Percentiles rank a stretch among this genome's conserved stretches.
Evolutionary conservation across 2,888 invertebrate species (phyloP).

Genomic region (Plagodis pulveraria): DNA sequence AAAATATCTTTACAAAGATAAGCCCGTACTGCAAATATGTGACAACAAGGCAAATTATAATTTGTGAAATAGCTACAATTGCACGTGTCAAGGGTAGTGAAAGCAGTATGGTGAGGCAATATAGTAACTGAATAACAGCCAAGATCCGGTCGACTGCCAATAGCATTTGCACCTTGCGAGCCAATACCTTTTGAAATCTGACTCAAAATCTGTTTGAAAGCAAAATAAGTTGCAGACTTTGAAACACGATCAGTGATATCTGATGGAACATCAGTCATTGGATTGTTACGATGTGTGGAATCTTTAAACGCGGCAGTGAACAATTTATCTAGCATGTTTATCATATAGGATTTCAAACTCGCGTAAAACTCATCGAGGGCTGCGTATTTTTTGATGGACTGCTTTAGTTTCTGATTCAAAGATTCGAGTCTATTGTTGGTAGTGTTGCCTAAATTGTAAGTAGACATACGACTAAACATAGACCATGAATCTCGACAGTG

Average conservation of each 20-base stretch:
- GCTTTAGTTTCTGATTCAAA: constrained; percentile 16
- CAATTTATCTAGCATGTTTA: constrained; percentile 8
- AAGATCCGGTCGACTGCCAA: constrained; percentile 6
- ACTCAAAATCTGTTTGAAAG: constrained; percentile 6
- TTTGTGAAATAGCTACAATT: constrained; percentile 9
- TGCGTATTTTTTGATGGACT: constrained; percentile 8
- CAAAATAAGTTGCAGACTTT: neutral
- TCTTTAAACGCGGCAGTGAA: constrained; percentile 9
- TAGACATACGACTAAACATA: constrained; percentile 10
- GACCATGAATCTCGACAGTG: constrained; percentile 14
- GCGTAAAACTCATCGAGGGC: neutral
- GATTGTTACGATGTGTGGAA: constrained; percentile 3
- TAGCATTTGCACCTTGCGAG: constrained; percentile 1
- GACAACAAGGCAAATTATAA: constrained; percentile 9
- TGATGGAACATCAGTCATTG: no score
- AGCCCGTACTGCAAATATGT: constrained; percentile 4
- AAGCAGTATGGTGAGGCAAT: constrained; percentile 1
- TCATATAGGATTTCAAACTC: constrained; percentile 3
- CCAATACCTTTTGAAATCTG: constrained; percentile 8
- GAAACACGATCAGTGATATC: no score
- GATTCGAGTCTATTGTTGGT: constrained; percentile 14
- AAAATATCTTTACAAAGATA: constrained; percentile 4
- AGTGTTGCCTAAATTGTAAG: constrained; percentile 10
- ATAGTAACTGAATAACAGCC: constrained; percentile 3
- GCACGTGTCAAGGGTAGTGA: constrained; percentile 4